phyloP scores from a whole-genome alignment of 92 coral and sea anemone genomes.

The Chrysogorgia sp. region DNA sequence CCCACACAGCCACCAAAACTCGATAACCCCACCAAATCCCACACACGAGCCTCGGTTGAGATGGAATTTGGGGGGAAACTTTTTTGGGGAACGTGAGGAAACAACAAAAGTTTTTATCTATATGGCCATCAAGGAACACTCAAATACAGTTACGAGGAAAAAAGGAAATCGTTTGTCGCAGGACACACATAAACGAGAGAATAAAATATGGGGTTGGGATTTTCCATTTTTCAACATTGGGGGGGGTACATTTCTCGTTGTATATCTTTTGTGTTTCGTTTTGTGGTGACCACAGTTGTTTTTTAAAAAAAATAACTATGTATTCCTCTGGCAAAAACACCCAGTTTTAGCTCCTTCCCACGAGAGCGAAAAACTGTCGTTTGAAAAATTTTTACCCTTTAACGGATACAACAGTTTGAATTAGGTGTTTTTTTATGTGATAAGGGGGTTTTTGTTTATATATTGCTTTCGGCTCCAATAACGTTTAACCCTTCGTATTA shows the following conservation, averaged over 20 bases:
- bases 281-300: constrained; percentile 8
- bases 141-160: not conserved
- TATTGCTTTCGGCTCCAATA: no score
- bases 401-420: not conserved
- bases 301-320: not conserved
- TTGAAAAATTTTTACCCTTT: not conserved
- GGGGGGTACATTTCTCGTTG: no score
- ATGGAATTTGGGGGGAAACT: no score
- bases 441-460: not conserved
- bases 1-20: not conserved
- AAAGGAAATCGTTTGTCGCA: not conserved
- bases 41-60: no score
- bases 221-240: no score
- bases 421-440: no score
- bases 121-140: not conserved
- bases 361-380: not conserved
- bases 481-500: no score
- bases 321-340: not conserved
- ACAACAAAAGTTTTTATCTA: not conserved
- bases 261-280: not conserved
- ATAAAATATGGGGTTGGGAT: not conserved
- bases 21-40: not conserved
- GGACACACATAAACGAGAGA: not conserved
- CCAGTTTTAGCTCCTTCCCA: not conserved
- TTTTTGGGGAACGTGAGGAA: no score